Percentiles rank a stretch among this genome's conserved stretches.
These are phyloP conservation scores for Ephestia elutella DNA, from an alignment of 1,140 invertebrate species.

Conservation along the genomic window DNA sequence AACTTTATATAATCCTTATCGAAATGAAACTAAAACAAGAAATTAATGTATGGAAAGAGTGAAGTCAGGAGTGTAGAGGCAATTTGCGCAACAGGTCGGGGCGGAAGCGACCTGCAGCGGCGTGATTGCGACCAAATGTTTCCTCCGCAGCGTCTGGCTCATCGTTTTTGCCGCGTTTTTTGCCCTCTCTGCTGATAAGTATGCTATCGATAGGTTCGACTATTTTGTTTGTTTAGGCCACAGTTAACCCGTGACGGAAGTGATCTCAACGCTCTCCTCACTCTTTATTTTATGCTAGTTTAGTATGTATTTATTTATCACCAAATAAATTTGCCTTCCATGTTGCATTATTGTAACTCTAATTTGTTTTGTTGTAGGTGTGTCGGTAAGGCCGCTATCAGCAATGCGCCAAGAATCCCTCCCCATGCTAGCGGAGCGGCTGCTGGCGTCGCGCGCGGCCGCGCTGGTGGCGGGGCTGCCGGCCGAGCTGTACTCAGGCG, in stretches of 20 bases:
- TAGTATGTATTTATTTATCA: background rate
- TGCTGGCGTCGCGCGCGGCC: constrained; percentile 66
- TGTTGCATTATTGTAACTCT: background rate
- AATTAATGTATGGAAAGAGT: background rate
- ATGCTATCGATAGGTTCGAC: constrained; percentile 66
- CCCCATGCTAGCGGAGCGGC: constrained; percentile 64
- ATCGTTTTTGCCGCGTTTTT: constrained; percentile 65
- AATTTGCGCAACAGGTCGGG: constrained; percentile 73
- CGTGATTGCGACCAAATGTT: constrained; percentile 72
- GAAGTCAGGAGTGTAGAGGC: constrained; percentile 15
- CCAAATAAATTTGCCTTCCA: background rate
- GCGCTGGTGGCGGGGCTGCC: constrained; percentile 67
- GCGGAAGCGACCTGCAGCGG: constrained; percentile 69
- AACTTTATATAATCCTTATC: background rate
- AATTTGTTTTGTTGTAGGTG: constrained; percentile 53
- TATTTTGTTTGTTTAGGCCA: constrained; percentile 60
- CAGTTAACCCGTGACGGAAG: constrained; percentile 54
- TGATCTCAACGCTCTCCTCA: constrained; percentile 23
- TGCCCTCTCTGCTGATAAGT: constrained; percentile 62
- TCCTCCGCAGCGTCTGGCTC: constrained; percentile 57
- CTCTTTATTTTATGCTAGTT: background rate
- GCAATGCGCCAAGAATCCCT: constrained; percentile 69
- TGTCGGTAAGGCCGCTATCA: constrained; percentile 67
- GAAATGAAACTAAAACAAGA: background rate
- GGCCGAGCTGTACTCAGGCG: constrained; percentile 67